Percentiles rank a stretch among this genome's conserved stretches.
Conservation (phyloP, 2,888 invertebrate genomes). For the Erebia aethiops region DNA sequence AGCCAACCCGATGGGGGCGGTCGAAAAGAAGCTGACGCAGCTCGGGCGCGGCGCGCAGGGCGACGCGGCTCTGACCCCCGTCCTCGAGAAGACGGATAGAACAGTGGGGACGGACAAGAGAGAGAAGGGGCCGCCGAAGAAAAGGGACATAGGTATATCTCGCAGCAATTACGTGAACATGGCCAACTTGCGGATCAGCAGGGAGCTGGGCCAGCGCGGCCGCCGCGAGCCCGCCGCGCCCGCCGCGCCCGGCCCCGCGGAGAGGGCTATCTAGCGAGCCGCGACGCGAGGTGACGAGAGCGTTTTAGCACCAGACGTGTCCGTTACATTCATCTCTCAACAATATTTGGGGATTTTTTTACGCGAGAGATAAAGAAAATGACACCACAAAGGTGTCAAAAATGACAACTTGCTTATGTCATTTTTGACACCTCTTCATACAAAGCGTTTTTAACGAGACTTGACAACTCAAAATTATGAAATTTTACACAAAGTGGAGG, state of each 20-base stretch:
- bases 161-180: slow-evolving; percentile 76
- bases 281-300: not conserved
- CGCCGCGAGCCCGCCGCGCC: slow-evolving; percentile 30
- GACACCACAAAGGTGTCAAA: too few species aligned
- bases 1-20: slow-evolving; percentile 46
- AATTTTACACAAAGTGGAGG: too few species aligned
- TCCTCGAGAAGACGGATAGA: slow-evolving; percentile 49
- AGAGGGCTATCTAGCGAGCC: slow-evolving; percentile 57
- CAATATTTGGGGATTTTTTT: too few species aligned
- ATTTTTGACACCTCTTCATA: too few species aligned
- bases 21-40: slow-evolving; percentile 47
- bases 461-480: too few species aligned
- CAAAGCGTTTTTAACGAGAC: too few species aligned
- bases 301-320: not conserved
- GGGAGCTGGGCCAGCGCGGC: slow-evolving; percentile 49
- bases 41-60: slow-evolving; percentile 48
- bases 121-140: slow-evolving; percentile 47
- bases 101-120: slow-evolving; percentile 33
- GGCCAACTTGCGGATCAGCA: slow-evolving; percentile 73
- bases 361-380: too few species aligned
- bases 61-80: slow-evolving; percentile 48
- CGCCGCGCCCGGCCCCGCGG: slow-evolving; percentile 48
- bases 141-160: slow-evolving; percentile 65
- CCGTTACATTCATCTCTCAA: too few species aligned
- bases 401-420: too few species aligned